phyloP scores from a whole-genome alignment of 2,888 invertebrate genomes.

The Noctua pronuba region DNA sequence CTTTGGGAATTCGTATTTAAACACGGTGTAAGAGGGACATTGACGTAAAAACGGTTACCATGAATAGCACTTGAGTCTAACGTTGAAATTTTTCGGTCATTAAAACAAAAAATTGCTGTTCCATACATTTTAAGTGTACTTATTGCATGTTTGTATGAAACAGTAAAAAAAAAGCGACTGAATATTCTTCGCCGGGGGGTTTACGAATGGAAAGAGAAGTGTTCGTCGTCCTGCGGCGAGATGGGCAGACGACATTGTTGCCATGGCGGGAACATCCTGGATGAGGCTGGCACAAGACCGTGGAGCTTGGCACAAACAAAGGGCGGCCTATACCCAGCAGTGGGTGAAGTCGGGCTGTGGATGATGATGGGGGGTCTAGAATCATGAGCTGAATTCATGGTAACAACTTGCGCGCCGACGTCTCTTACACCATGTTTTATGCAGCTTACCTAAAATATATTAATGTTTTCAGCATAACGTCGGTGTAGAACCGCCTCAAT shows the following conservation, averaged over 20 bases:
- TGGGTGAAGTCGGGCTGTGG: no score
- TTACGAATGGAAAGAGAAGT: no score
- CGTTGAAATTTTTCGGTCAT: neutral
- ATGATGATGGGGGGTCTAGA: neutral
- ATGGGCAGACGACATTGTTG: no score
- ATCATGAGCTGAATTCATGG: neutral
- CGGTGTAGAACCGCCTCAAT: conserved; percentile 79
- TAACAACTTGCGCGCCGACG: neutral
- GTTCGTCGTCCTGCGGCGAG: no score
- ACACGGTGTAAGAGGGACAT: neutral
- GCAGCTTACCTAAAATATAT: neutral
- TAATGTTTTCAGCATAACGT: conserved; percentile 83
- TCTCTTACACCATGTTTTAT: neutral
- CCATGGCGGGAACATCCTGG: no score
- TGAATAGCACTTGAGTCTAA: neutral
- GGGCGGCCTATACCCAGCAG: no score
- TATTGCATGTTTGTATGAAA: neutral
- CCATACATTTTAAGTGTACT: neutral
- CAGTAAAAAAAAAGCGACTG: neutral
- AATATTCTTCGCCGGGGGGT: neutral
- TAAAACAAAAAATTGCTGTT: neutral
- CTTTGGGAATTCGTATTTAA: neutral
- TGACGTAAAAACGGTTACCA: neutral
- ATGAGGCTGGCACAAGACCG: no score
- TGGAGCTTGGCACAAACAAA: no score